Conservation (phyloP, 2,113 vertebrate species). For the Hemibates koningsi region DNA sequence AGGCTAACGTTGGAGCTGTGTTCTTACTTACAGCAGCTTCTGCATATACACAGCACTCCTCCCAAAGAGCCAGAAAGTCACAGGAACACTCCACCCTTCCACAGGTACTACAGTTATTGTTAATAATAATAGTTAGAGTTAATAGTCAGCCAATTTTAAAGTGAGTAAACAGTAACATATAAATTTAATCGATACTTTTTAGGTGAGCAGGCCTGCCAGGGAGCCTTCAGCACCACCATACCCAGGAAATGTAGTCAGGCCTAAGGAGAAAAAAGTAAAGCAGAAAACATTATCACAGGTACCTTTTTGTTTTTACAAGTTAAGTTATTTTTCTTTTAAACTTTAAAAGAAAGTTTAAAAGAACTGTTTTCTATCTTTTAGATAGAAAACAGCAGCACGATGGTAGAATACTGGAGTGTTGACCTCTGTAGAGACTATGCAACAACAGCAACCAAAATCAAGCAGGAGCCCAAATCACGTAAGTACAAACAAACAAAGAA, state of each 20-base stretch:
- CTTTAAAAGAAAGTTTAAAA: not conserved
- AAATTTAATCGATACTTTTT: not conserved
- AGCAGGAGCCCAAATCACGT: not conserved
- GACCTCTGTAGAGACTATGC: accelerated
- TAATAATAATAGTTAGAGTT: not conserved
- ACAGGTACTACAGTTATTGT: not conserved
- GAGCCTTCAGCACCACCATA: not conserved
- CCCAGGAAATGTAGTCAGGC: not conserved
- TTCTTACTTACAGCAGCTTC: not conserved
- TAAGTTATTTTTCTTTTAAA: not conserved
- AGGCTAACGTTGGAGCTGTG: not conserved
- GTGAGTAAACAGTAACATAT: accelerated
- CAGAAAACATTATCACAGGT: not conserved
- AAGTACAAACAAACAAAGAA: not conserved
- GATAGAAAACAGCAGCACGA: accelerated
- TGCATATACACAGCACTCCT: not conserved
- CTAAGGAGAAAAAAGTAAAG: not conserved
- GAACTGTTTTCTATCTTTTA: not conserved
- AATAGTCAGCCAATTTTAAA: not conserved
- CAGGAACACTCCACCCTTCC: not conserved
- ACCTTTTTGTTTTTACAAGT: not conserved
- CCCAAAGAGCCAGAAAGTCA: not conserved
- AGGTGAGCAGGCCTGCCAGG: not conserved
- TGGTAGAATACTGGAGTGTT: not conserved
- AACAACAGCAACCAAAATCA: not conserved